Evolutionary conservation across 1,140 invertebrate genomes (phyloP), one percentile per base, ranked within the genome.

Genomic region (Frieseomelitta varia): DNA sequence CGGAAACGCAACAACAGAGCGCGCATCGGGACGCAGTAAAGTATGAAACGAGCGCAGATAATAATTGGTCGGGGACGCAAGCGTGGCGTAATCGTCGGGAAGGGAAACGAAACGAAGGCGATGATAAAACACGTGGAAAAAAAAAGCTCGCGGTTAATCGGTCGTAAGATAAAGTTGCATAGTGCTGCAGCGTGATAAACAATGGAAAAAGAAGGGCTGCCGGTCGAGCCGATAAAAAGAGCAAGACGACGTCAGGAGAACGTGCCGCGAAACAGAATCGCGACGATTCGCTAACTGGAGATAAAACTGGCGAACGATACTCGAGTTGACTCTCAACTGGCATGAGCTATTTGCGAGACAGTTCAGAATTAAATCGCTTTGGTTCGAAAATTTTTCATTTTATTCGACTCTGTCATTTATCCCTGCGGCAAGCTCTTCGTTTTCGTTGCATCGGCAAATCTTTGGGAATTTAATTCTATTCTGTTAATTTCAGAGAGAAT

Each of bases 61-160:
- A 76, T 82, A 84, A 79, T 84, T 84, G 75, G 19, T 53, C 65
- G 76, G 24, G 39, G n/a, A 39, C 55, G 47, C 34, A 39, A n/a
- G 15, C 55, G 17, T 58, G 47, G 75, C 56, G 67, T 79, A 84
- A 84, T 79, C 65, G 67, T 21, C 21, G 84, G 77, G 39, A 79
- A 88, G 88, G 88, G 84, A 88, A 89, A 63, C 76, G 77, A 88
- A 86, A 83, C 77, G 80, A 47, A 47, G 39, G 73, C 34, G 19
- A 27, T 56, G 88, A 89, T 89, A 88, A 68, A 86, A 58, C 47
- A 39, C 67, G 79, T 68, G 63, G 53, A 84, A 78, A 39, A 39
- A 47, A 47, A 47, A 47, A 8, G 39, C 88, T 58, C 72, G 84
- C 74, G 85, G 85, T 27, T n/a, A 80, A 77, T 84, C 84, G 58